Conservation (phyloP, 2,888 invertebrate species). For the Cheiracanthium punctorium region DNA sequence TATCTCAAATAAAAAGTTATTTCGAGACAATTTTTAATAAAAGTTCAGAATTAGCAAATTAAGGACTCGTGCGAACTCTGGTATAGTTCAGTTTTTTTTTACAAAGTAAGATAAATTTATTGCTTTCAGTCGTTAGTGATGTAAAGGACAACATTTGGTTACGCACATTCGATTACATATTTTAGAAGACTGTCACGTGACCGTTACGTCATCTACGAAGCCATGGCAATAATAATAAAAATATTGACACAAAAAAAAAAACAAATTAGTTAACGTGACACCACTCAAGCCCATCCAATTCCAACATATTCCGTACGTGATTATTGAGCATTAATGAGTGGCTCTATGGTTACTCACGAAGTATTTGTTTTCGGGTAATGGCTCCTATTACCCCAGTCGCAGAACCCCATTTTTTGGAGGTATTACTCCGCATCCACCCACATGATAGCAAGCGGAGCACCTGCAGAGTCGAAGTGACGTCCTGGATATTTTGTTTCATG, state of each 20-base stretch:
- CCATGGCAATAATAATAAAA: no score
- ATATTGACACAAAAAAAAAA: background rate
- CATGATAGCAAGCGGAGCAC: constrained; percentile 22
- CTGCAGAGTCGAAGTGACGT: constrained; percentile 29
- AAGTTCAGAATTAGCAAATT: no score
- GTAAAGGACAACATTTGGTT: no score
- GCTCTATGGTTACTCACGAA: background rate
- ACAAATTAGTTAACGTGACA: background rate
- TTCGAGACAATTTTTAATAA: no score
- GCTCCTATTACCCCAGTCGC: background rate
- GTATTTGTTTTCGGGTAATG: background rate
- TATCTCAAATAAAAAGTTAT: no score
- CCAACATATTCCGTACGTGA: background rate
- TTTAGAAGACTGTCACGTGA: no score
- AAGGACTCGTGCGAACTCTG: no score
- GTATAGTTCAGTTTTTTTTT: no score
- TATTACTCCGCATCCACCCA: background rate
- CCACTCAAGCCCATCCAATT: background rate
- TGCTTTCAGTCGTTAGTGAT: no score
- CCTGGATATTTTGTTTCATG: constrained; percentile 54
- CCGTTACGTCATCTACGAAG: no score
- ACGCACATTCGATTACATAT: no score
- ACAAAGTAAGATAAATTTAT: no score
- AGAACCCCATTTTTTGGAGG: background rate
- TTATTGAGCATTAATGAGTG: background rate